Conservation (phyloP, 2,797 vertebrate genomes). For the Mergus octosetaceus region DNA sequence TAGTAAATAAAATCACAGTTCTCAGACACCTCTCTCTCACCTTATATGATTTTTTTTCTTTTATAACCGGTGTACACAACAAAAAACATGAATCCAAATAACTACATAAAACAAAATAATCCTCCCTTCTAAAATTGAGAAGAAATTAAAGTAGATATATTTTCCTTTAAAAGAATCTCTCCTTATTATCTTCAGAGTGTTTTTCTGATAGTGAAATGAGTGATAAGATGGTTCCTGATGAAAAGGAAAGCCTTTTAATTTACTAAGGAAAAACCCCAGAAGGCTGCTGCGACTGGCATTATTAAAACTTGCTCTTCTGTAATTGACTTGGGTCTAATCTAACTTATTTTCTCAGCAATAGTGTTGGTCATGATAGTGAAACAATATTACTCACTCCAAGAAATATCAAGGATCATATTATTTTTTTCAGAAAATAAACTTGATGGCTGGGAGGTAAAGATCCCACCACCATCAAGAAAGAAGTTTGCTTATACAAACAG, state of each 20-base stretch:
- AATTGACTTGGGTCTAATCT: conserved; percentile 63
- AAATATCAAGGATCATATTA: conserved; percentile 5
- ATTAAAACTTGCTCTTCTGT: conserved; percentile 60
- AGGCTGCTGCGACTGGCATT: conserved; percentile 57
- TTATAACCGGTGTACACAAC: background rate
- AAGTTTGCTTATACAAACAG: background rate
- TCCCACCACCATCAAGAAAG: background rate
- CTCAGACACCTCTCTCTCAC: background rate
- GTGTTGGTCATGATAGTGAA: conserved; percentile 23
- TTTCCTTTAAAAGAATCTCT: conserved; percentile 54
- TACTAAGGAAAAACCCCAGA: conserved; percentile 51
- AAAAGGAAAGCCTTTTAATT: conserved; percentile 66
- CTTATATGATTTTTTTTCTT: background rate
- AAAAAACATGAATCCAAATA: background rate
- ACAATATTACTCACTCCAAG: conserved; percentile 23
- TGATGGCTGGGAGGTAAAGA: background rate
- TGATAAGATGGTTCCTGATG: conserved; percentile 64
- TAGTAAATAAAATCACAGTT: background rate
- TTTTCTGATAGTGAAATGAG: conserved; percentile 56
- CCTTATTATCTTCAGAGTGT: conserved; percentile 47
- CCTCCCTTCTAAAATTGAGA: background rate
- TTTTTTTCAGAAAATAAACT: conserved; percentile 16
- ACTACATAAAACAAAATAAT: background rate
- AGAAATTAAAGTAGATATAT: conserved; percentile 40
- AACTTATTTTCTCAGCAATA: conserved; percentile 52